Evolutionary conservation across 2,113 vertebrate species (phyloP), one percentile per base, ranked within the genome.

Genomic region (Vimba vimba): DNA sequence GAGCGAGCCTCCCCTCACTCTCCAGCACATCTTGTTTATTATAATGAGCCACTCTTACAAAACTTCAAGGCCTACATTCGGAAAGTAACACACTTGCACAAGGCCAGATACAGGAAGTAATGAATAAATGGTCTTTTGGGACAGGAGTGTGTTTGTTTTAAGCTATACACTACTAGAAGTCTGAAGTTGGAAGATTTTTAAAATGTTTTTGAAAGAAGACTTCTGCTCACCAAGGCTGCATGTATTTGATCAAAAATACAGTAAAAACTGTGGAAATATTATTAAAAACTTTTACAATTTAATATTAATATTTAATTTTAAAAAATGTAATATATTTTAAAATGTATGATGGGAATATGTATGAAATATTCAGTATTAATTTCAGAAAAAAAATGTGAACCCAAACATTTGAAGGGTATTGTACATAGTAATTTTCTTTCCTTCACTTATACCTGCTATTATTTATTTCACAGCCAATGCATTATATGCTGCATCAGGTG

Each of bases 401-500:
- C 52, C 17, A 57, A 57, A 57, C 1, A 57, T 57, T 17, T 57
- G 55, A 57, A 23, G 6, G 7, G 19, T 57, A 23, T 57, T 57
- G 55, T 57, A 57, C 6, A 7, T 64, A 25, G 25, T 62, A 2
- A 13, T 19, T 57, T 59, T 78, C 1, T 33, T 55, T 19, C 30
- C 11, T 45, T 66, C 8, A 11, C n/a, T 83, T 19, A 25, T 43
- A 57, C 0, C 9, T 27, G 19, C 12, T 81, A 43, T 57, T 39
- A 25, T 83, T 83, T 75, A 6, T 87, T 45, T 91, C 90, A 80
- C 90, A 95, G 93, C 94, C 23, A 91, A 87, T 74, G 79, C 66
- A 39, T 75, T 94, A 64, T 85, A 88, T 64, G 39, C 0, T 59
- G 89, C 75, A 74, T 85, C 87, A 9, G 60, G 68, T 60, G 55